Base-by-base conservation (phyloP, 2,797 vertebrate genomes). In the Scolopax rusticola region DNA sequence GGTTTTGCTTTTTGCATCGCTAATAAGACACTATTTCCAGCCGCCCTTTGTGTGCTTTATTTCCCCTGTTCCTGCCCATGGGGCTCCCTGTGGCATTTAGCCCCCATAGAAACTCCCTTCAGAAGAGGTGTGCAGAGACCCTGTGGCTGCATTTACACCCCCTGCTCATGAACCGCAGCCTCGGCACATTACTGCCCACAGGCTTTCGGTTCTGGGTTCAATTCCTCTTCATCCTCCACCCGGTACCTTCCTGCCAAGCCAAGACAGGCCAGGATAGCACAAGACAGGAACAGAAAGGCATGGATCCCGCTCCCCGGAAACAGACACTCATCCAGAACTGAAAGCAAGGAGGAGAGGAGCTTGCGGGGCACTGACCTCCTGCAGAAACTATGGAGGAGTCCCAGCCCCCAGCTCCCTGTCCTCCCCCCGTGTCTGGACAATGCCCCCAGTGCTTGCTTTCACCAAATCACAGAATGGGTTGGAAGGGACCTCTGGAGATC, bases 391-490 rank as follows among this genome's bases (percentile, higher is more conserved):
- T 2, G 2, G 3, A 75, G 47, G 19, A 70, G 32, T 13, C 56
- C 56, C 60, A 84, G 61, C 25, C 32, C 32, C 48, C 4, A 1
- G 43, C 27, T 77, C 36, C 24, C 4, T 15, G 1, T 48, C 47
- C 50, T 74, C 20, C 28, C 45, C 38, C 7, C 1, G 33, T 6
- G 0, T 2, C 0, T 40, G 47, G 51, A 71, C 2, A 2, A 36
- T 41, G 48, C 38, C 57, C 0, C 0, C 51, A 61, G 51, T 5
- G 8, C 56, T 51, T 3, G 0, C 71, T 47, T 28, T 36, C 38
- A 47, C 50, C 24, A 21, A 33, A 33, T 57, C 14, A 33, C 56
- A 57, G 14, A 36, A 16, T 10, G n/a, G 56, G 15, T 25, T 24
- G 23, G 56, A 36, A 36, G n/a, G n/a, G 9, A 36, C 21, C 21